phyloP scores from a whole-genome alignment of 1,140 invertebrate species.

The Antheraea mylitta region DNA sequence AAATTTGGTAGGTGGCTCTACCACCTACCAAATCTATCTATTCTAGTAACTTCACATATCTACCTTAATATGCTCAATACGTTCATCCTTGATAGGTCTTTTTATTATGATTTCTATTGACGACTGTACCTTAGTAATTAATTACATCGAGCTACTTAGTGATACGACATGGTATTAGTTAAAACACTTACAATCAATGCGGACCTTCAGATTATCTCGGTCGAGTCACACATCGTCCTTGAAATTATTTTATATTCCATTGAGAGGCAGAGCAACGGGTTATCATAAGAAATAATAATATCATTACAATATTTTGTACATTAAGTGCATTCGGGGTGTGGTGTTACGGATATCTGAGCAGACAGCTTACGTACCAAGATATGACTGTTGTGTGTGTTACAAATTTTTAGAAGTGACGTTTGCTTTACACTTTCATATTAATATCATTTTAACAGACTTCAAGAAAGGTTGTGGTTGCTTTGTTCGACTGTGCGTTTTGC shows the following conservation, averaged over 20 bases:
- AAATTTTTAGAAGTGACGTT: slow-evolving; percentile 8
- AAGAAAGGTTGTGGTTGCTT: no score
- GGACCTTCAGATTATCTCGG: slow-evolving; percentile 37
- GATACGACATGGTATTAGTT: slow-evolving; percentile 19
- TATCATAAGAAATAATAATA: slow-evolving; percentile 67
- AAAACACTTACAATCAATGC: slow-evolving; percentile 26
- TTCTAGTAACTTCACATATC: no score
- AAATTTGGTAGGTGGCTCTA: no score
- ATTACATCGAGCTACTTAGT: slow-evolving; percentile 1
- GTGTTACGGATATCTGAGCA: slow-evolving; percentile 48
- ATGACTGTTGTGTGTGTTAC: slow-evolving; percentile 14
- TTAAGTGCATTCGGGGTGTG: slow-evolving; percentile 61
- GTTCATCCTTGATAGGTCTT: not conserved
- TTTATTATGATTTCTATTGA: not conserved
- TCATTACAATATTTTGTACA: slow-evolving; percentile 72
- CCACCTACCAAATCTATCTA: no score
- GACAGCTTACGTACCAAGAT: slow-evolving; percentile 46
- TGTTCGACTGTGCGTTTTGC: no score
- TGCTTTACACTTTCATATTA: slow-evolving; percentile 8
- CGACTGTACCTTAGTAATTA: slow-evolving; percentile 10
- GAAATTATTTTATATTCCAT: slow-evolving; percentile 57
- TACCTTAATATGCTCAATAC: no score
- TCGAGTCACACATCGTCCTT: slow-evolving; percentile 43
- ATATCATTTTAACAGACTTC: not conserved
- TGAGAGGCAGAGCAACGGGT: slow-evolving; percentile 42